Conservation (phyloP, 2,888 invertebrate species). For the Hedya salicella region DNA sequence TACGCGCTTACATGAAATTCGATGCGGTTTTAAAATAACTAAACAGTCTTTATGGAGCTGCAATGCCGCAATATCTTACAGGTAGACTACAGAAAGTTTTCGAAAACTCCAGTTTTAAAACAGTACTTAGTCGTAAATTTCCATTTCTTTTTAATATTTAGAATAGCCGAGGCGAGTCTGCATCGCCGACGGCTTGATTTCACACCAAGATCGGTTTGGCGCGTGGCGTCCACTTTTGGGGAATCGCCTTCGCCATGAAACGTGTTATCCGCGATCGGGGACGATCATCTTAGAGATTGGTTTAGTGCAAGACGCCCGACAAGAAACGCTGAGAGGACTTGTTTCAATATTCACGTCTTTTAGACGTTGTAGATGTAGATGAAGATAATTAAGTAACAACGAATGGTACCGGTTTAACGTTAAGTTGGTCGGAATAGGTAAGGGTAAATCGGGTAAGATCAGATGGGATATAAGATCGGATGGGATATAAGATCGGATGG, state of each 20-base stretch:
- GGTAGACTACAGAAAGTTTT: conserved; percentile 22
- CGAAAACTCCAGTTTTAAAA: conserved; percentile 22
- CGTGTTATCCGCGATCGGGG: conserved; percentile 50
- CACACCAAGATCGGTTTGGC: conserved; percentile 57
- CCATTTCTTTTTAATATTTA: conserved; percentile 48
- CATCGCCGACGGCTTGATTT: conserved; percentile 54
- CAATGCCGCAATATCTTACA: conserved; percentile 11
- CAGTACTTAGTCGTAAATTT: conserved; percentile 35
- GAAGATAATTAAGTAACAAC: background rate
- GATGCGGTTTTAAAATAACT: background rate
- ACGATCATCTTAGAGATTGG: conserved; percentile 49
- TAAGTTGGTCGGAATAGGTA: background rate
- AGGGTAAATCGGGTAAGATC: too few relatives aligned
- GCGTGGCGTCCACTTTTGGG: conserved; percentile 22
- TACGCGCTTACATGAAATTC: background rate
- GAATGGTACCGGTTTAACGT: background rate
- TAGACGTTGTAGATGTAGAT: background rate
- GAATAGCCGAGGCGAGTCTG: conserved; percentile 48
- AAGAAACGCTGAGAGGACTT: conserved; percentile 6
- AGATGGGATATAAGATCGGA: too few relatives aligned
- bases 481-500: too few relatives aligned
- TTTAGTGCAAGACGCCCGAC: conserved; percentile 12
- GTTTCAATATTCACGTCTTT: background rate
- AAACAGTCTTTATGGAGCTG: conserved; percentile 12
- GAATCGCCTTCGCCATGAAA: conserved; percentile 47